Base-by-base conservation (phyloP, 2,888 invertebrate species). In the Ochropleura leucogaster region DNA sequence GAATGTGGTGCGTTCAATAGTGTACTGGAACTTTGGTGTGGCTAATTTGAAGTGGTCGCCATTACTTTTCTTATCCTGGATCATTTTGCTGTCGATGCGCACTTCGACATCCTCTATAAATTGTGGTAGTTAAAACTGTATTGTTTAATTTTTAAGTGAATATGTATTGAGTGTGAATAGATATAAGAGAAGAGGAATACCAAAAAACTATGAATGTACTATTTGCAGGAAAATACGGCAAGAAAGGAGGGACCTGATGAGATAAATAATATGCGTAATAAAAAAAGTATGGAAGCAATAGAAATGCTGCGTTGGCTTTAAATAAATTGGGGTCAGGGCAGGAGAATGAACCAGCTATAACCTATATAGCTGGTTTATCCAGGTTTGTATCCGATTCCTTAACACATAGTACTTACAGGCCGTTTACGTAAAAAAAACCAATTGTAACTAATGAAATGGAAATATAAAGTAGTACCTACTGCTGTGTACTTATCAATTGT, bases 1-100 rank as follows among this genome's bases (percentile, higher is more conserved):
- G 83, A 96, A 96, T 3, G 88, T 93, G 0, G 96, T 96, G 40
- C 90, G 92, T 74, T 94, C 92, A 20, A 96, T 94, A 64, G 94
- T 92, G 85, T 96, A 96, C 62, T 94, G 94, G 89, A 95, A 96
- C 69, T 89, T 93, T 0, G 96, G 96, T 3, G 91, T 66, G 40
- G 81, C 82, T 40, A 95, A 84, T 77, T 95, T 95, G 57, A 95
- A 91, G 75, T 96, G 94, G 0, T 90, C 91, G 4, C 93, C 93
- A 2, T 84, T 87, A 30, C 59, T 82, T 65, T 93, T 92, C 69
- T 94, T 94, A 3, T 90, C 79, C 72, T 92, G 92, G 2, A 79
- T 69, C n/a, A 96, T 77, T 72, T 91, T 93, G 84, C 93, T 91
- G 62, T 89, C 90, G 49, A 96, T 94, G 40, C 85, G 85, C 3